Percentiles rank a stretch among this genome's conserved stretches.
Conservation (phyloP, 2,888 invertebrate genomes). For the Anarsia innoxiella region DNA sequence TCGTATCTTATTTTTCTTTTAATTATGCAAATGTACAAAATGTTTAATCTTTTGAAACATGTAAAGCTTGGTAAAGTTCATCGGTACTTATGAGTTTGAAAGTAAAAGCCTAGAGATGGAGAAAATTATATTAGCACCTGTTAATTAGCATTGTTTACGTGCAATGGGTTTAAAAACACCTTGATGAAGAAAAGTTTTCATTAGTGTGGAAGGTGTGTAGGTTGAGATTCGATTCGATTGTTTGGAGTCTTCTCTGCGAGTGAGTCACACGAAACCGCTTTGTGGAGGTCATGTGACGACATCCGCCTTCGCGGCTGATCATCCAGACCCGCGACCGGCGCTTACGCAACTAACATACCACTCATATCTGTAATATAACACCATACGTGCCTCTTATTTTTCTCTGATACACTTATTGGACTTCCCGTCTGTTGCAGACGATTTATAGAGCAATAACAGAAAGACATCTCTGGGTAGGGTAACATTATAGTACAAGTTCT, state of each 20-base stretch:
- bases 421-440: no score
- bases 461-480: no score
- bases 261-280: constrained; percentile 57
- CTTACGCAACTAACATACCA: constrained; percentile 29
- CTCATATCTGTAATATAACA: no score
- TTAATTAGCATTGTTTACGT: no score
- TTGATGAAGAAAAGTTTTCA: no score
- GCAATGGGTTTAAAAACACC: no score
- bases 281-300: constrained; percentile 45
- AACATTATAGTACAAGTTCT: no score
- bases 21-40: constrained; percentile 4
- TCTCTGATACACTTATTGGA: no score
- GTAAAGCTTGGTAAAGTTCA: constrained; percentile 4
- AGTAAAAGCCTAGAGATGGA: constrained; percentile 3
- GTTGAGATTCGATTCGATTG: constrained; percentile 30
- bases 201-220: constrained; percentile 23
- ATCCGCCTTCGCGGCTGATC: constrained; percentile 46
- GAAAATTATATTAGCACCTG: constrained; percentile 6
- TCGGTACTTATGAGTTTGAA: constrained; percentile 3
- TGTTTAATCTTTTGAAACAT: no score
- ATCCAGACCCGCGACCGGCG: constrained; percentile 22
- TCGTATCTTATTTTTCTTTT: constrained; percentile 1
- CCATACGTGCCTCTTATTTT: no score
- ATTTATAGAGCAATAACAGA: no score
- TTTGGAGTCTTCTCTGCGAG: constrained; percentile 28